Conservation (phyloP, 2,888 invertebrate species). For the Mayetiola destructor region DNA sequence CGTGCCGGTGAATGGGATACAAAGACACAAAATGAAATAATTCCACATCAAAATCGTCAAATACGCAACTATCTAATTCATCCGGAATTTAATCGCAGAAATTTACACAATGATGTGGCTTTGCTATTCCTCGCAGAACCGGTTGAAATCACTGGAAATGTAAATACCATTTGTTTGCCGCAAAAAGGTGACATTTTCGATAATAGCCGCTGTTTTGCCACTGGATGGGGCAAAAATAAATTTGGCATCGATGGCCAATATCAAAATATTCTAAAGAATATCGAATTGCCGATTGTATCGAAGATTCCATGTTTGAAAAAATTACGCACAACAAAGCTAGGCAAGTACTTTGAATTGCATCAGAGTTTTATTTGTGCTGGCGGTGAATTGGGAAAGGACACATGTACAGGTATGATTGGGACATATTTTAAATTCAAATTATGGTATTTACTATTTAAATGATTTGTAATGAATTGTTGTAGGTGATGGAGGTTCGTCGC, state of each 20-base stretch:
- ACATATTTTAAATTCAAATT: too few relatives aligned
- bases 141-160: slow-evolving; percentile 45
- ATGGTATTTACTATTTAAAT: too few relatives aligned
- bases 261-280: slow-evolving; percentile 40
- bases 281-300: slow-evolving; percentile 50
- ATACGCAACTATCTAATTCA: slow-evolving; percentile 41
- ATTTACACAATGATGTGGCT: slow-evolving; percentile 55
- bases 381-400: slow-evolving; percentile 52
- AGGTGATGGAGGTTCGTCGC: slow-evolving; percentile 54
- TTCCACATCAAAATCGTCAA: slow-evolving; percentile 48
- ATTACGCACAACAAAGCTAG: slow-evolving; percentile 47
- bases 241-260: slow-evolving; percentile 28
- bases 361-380: slow-evolving; percentile 58
- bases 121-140: slow-evolving; percentile 46
- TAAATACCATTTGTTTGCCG: slow-evolving; percentile 49
- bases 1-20: slow-evolving; percentile 58
- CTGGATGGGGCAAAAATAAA: slow-evolving; percentile 52
- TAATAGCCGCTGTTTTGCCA: slow-evolving; percentile 48
- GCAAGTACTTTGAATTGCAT: slow-evolving; percentile 46
- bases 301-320: slow-evolving; percentile 29
- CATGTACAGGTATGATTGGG: slow-evolving; percentile 43
- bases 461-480: slow-evolving; percentile 34
- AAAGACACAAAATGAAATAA: slow-evolving; percentile 48
- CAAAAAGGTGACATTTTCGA: slow-evolving; percentile 35
- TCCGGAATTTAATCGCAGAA: slow-evolving; percentile 44